phyloP scores from a whole-genome alignment of 2,797 vertebrate species.

The Mormyrops attenuatus region DNA sequence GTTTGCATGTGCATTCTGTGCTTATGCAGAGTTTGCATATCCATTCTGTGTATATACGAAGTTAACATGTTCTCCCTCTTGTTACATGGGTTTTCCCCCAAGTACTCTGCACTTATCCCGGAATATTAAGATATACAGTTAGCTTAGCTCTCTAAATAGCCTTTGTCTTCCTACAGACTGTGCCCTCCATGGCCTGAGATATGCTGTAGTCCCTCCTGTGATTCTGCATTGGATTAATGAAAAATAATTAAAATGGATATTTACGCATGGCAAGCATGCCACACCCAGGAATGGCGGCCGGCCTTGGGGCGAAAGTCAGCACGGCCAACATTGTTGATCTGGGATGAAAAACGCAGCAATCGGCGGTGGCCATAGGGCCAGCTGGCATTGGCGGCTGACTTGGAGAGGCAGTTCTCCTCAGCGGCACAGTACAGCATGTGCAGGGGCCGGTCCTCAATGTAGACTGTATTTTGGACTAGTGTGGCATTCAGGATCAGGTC shows the following conservation, averaged over 20 bases:
- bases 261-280: slow-evolving; percentile 98
- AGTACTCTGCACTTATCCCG: not conserved
- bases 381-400: slow-evolving; percentile 79
- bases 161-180: not conserved
- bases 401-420: slow-evolving; percentile 89
- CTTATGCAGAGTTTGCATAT: not conserved
- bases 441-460: slow-evolving; percentile 92
- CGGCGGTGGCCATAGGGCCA: slow-evolving; percentile 96
- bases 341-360: slow-evolving; percentile 93
- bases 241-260: not conserved
- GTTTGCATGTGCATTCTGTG: not conserved
- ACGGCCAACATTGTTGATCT: slow-evolving; percentile 92
- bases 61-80: not conserved
- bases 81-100: not conserved
- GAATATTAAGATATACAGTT: not conserved
- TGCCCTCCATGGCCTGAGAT: not conserved
- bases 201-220: not conserved
- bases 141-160: not conserved
- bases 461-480: slow-evolving; percentile 86
- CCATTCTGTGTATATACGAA: not conserved
- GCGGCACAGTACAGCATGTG: slow-evolving; percentile 98
- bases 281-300: slow-evolving; percentile 94
- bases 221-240: not conserved
- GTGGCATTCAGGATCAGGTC: slow-evolving; percentile 84
- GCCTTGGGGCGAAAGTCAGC: slow-evolving; percentile 95